These are phyloP conservation scores for Meteorus sp. DNA, from an alignment of 1,140 invertebrate genomes.

Conservation along the genomic window DNA sequence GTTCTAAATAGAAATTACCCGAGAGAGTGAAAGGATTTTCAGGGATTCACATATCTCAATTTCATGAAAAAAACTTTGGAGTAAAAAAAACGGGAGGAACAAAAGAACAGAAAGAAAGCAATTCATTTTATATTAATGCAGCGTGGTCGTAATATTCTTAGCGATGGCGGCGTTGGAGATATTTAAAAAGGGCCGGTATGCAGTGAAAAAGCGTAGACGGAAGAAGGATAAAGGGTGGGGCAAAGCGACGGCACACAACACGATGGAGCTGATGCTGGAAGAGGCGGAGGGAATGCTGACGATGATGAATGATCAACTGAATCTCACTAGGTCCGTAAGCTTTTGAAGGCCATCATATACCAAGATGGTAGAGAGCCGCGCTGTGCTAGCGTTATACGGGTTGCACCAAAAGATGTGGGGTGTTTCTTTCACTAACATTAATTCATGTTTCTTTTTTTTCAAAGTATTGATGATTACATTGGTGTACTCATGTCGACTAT, in stretches of 20 bases:
- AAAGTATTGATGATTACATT: neutral
- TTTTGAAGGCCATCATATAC: constrained; percentile 40
- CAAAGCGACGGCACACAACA: constrained; percentile 28
- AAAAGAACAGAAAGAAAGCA: constrained; percentile 2
- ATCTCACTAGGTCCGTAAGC: constrained; percentile 43
- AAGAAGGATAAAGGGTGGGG: constrained; percentile 19
- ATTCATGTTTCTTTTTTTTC: constrained; percentile 1
- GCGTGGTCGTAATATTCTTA: constrained; percentile 18
- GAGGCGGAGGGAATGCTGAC: constrained; percentile 45
- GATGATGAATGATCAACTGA: constrained; percentile 53
- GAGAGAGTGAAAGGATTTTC: too few species aligned
- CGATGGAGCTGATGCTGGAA: constrained; percentile 28
- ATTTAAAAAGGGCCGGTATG: constrained; percentile 38
- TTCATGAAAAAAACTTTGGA: too few species aligned
- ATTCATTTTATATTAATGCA: constrained; percentile 16
- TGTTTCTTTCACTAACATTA: constrained; percentile 2
- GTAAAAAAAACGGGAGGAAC: neutral
- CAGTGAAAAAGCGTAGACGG: constrained; percentile 26
- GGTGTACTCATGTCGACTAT: neutral
- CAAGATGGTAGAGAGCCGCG: constrained; percentile 14
- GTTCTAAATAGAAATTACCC: too few species aligned
- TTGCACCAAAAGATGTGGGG: constrained; percentile 19
- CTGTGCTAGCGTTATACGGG: constrained; percentile 21
- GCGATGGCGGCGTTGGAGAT: constrained; percentile 44
- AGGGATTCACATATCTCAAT: too few species aligned